Evolutionary conservation across 2,797 vertebrate species (phyloP).

Genomic region (Sparidentex hasta): DNA sequence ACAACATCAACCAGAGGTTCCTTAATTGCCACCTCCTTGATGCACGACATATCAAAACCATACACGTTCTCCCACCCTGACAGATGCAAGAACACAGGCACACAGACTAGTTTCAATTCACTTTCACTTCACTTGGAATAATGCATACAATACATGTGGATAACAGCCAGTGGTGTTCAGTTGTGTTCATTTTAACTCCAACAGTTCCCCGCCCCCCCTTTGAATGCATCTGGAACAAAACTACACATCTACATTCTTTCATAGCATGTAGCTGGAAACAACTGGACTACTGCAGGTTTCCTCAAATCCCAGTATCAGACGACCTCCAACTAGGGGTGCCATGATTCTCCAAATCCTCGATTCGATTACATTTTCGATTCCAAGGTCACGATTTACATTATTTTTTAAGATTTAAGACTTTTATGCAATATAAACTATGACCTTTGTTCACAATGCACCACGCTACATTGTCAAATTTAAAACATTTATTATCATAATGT

Average conservation of each 20-base stretch:
- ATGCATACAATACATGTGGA: too few relatives aligned
- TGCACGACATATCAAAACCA: conserved; percentile 96
- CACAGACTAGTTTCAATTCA: neutral
- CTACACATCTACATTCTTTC: neutral
- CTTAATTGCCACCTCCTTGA: conserved; percentile 96
- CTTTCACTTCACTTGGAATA: neutral
- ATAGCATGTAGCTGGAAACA: neutral
- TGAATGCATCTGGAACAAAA: neutral
- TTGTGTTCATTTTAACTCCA: too few relatives aligned
- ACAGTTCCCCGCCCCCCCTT: neutral
- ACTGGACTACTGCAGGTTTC: neutral
- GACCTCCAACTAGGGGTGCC: too few relatives aligned
- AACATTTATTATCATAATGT: too few relatives aligned
- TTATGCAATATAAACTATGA: too few relatives aligned
- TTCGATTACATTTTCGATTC: too few relatives aligned
- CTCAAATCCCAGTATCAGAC: neutral
- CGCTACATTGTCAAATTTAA: too few relatives aligned
- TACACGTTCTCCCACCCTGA: conserved; percentile 98
- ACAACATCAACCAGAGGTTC: conserved; percentile 95
- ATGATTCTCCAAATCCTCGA: too few relatives aligned
- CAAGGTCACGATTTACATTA: too few relatives aligned
- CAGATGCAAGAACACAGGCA: neutral
- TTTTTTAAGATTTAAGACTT: too few relatives aligned
- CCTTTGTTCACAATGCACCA: too few relatives aligned
- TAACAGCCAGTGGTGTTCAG: neutral